Conservation (phyloP, 2,113 vertebrate species). For the Eurystomus gularis region DNA sequence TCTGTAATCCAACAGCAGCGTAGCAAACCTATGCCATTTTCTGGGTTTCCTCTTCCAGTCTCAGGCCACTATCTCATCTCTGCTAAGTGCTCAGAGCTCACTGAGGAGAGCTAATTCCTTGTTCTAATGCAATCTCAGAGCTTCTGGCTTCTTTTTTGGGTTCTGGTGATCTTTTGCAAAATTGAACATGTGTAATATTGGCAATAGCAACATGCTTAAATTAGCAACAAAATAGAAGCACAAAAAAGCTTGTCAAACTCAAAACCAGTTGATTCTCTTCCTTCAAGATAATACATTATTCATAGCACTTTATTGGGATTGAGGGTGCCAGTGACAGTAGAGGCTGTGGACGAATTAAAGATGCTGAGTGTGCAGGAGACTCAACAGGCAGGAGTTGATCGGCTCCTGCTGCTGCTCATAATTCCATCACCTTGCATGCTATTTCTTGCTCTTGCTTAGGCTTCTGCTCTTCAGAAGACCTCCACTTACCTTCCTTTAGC, state of each 20-base stretch:
- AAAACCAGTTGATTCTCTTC: not conserved
- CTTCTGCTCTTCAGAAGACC: not conserved
- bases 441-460: not conserved
- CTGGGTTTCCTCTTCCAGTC: not conserved
- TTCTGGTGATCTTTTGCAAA: not conserved
- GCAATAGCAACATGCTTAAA: not conserved
- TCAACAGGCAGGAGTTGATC: not conserved
- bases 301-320: not conserved
- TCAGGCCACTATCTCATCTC: not conserved
- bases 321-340: not conserved
- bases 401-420: not conserved
- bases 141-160: not conserved
- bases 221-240: not conserved
- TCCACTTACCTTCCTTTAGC: not conserved
- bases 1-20: not conserved
- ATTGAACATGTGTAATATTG: not conserved
- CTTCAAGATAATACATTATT: not conserved
- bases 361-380: not conserved
- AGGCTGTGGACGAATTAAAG: not conserved
- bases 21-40: not conserved
- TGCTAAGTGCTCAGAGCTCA: not conserved
- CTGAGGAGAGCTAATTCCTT: not conserved
- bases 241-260: not conserved
- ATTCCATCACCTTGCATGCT: not conserved
- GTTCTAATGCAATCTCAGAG: not conserved